phyloP scores from a whole-genome alignment of 1,140 invertebrate genomes.

The Atta texana region DNA sequence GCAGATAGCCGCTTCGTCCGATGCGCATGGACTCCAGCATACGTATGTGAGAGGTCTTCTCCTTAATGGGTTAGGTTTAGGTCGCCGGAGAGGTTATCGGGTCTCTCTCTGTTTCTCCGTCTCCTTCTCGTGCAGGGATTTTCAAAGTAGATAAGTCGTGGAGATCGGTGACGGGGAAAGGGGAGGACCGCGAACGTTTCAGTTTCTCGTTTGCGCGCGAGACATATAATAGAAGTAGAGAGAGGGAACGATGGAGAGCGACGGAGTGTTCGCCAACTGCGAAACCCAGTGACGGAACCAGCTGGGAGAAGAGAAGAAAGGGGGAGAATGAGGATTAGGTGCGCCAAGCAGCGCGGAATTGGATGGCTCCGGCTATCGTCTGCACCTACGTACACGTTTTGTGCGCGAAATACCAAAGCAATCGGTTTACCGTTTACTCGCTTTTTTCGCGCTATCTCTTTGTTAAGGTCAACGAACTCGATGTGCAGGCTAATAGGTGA shows the following conservation, averaged over 20 bases:
- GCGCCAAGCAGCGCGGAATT: constrained; percentile 39
- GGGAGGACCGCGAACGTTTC: constrained; percentile 39
- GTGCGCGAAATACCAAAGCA: constrained; percentile 21
- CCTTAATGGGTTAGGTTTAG: constrained; percentile 83
- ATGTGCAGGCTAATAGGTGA: neutral
- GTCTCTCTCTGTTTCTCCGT: constrained; percentile 63
- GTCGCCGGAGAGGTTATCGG: constrained; percentile 84
- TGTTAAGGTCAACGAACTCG: constrained; percentile 49
- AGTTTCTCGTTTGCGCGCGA: constrained; percentile 46
- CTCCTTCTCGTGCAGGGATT: constrained; percentile 78
- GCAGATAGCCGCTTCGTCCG: constrained; percentile 77
- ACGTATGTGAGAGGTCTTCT: constrained; percentile 75
- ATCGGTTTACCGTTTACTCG: constrained; percentile 27
- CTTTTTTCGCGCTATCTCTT: constrained; percentile 46
- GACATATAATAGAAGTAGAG: neutral
- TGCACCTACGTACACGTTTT: neutral
- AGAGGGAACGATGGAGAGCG: constrained; percentile 21
- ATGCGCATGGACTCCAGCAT: constrained; percentile 60
- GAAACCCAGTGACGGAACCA: constrained; percentile 27
- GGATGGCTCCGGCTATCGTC: constrained; percentile 21
- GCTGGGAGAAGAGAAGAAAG: constrained; percentile 3
- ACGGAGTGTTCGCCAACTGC: constrained; percentile 36
- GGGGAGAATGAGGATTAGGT: constrained; percentile 62
- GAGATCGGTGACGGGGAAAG: neutral
- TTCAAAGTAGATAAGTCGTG: constrained; percentile 80